Percentiles rank a stretch among this genome's conserved stretches.
Evolutionary conservation across 2,888 invertebrate species (phyloP).

Genomic region (Piscicola geometra): DNA sequence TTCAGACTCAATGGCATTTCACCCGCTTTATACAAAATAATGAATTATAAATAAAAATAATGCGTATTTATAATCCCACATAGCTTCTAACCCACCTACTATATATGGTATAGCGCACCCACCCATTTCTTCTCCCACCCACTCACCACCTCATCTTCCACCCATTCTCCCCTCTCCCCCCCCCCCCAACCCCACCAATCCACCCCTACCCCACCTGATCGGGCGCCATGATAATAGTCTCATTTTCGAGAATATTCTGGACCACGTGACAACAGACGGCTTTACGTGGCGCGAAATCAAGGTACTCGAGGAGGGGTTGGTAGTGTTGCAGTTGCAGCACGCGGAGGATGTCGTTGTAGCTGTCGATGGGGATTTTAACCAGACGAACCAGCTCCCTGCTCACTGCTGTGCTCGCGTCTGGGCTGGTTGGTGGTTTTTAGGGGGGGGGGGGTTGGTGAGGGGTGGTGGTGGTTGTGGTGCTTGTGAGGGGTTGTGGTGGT

Average conservation of each 20-base stretch:
- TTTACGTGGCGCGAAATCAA: conserved; percentile 79
- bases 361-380: conserved; percentile 87
- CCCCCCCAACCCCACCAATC: background rate
- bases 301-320: conserved; percentile 74
- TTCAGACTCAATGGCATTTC: too few relatives aligned
- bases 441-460: background rate
- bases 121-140: too few relatives aligned
- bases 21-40: too few relatives aligned
- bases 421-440: conserved; percentile 43
- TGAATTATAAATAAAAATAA: too few relatives aligned
- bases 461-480: background rate
- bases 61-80: too few relatives aligned
- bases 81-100: too few relatives aligned
- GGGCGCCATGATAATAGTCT: conserved; percentile 77
- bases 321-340: conserved; percentile 82
- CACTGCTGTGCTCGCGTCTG: conserved; percentile 60
- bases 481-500: background rate
- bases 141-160: background rate
- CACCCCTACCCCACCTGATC: conserved; percentile 68
- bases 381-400: conserved; percentile 88
- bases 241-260: conserved; percentile 81
- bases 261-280: conserved; percentile 81
- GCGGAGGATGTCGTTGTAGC: conserved; percentile 84
- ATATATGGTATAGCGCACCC: too few relatives aligned
- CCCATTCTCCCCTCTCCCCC: background rate